These are phyloP conservation scores for Caranx ignobilis DNA, from an alignment of 2,113 vertebrate species.

Conservation along the genomic window DNA sequence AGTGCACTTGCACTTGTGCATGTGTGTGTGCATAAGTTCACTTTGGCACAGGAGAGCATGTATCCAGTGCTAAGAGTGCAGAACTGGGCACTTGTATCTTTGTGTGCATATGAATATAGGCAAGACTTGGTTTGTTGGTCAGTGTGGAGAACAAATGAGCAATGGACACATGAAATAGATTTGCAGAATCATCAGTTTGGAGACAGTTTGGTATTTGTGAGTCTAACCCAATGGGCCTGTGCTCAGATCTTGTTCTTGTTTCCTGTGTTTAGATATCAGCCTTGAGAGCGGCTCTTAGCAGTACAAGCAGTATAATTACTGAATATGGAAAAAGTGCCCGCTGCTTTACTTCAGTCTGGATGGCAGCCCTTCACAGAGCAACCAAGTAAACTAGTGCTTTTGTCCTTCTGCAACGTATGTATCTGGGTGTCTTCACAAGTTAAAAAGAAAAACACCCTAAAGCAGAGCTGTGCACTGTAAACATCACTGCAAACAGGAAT, in stretches of 20 bases:
- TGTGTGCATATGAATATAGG: slow-evolving; percentile 12
- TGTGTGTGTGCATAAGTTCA: slow-evolving; percentile 21
- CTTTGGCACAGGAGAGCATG: slow-evolving; percentile 5
- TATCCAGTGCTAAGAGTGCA: background rate
- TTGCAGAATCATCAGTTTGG: slow-evolving; percentile 30
- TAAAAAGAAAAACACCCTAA: slow-evolving; percentile 23
- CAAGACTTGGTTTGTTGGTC: slow-evolving; percentile 19
- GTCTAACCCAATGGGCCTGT: slow-evolving; percentile 24
- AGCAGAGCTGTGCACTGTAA: background rate
- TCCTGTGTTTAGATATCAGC: slow-evolving; percentile 75
- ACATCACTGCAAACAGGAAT: slow-evolving; percentile 25
- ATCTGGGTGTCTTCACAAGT: slow-evolving; percentile 36
- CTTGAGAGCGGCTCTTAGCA: slow-evolving; percentile 62
- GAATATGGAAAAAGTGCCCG: slow-evolving; percentile 71
- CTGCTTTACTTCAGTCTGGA: slow-evolving; percentile 61
- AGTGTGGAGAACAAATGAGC: background rate
- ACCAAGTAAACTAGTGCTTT: slow-evolving; percentile 44
- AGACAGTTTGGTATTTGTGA: slow-evolving; percentile 23
- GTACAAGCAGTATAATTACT: slow-evolving; percentile 72
- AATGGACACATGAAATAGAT: slow-evolving; percentile 38
- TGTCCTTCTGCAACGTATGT: slow-evolving; percentile 28
- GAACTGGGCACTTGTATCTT: background rate
- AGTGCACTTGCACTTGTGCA: slow-evolving; percentile 35
- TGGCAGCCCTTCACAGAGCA: slow-evolving; percentile 37
- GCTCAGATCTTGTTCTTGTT: slow-evolving; percentile 40